These are phyloP conservation scores for Tetranychus piercei DNA, from an alignment of 2,888 invertebrate genomes.

Conservation along the genomic window DNA sequence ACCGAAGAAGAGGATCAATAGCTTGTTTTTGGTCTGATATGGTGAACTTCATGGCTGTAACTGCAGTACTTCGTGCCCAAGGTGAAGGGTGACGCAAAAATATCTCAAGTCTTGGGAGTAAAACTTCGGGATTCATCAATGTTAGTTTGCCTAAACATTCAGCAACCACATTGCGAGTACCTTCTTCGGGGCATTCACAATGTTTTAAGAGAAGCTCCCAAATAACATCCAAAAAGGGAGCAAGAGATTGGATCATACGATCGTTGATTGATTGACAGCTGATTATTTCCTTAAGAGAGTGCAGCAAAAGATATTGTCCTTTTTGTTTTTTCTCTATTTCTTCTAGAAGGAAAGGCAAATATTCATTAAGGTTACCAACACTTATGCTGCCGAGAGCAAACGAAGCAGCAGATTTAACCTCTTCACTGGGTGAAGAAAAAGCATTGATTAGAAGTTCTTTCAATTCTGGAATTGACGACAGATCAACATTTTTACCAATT, in stretches of 20 bases:
- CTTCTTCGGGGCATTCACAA: conserved; percentile 91
- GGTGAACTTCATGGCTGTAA: conserved; percentile 94
- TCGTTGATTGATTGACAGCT: conserved; percentile 57
- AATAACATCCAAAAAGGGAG: conserved; percentile 43
- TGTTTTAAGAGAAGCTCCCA: conserved; percentile 84
- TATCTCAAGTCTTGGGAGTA: conserved; percentile 68
- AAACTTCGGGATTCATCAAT: conserved; percentile 65
- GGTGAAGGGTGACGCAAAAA: conserved; percentile 51
- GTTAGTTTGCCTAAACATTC: conserved; percentile 93
- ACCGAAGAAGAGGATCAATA: conserved; percentile 65
- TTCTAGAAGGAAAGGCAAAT: conserved; percentile 75
- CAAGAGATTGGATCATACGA: conserved; percentile 52
- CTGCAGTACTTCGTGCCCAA: conserved; percentile 79
- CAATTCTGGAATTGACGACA: conserved; percentile 53
- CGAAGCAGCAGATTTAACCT: conserved; percentile 91
- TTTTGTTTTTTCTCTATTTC: conserved; percentile 88
- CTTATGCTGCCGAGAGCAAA: conserved; percentile 83
- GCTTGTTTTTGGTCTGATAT: conserved; percentile 92
- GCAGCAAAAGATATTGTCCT: conserved; percentile 80
- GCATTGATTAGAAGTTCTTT: conserved; percentile 46
- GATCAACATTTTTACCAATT: conserved; percentile 80
- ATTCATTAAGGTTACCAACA: conserved; percentile 79
- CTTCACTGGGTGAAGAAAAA: conserved; percentile 77
- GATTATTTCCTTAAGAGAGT: conserved; percentile 90
- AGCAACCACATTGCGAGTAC: conserved; percentile 92